Evolutionary conservation across 2,113 vertebrate genomes (phyloP).

Genomic region (Isurus oxyrinchus): DNA sequence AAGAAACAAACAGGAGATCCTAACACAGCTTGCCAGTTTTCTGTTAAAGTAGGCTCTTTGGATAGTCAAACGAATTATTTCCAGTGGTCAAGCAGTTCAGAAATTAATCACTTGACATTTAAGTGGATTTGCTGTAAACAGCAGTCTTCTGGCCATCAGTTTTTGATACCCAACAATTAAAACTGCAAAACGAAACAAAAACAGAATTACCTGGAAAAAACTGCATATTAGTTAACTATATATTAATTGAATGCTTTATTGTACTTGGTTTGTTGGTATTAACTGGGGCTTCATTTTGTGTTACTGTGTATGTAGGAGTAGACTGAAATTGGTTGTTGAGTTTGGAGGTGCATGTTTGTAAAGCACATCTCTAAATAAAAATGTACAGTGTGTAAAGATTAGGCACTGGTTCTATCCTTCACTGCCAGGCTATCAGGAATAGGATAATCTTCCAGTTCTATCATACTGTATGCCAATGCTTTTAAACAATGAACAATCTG

Average conservation of each 20-base stretch:
- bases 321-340: background rate
- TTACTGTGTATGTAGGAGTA: background rate
- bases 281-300: too few relatives aligned
- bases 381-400: too few relatives aligned
- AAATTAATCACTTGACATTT: background rate
- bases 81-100: background rate
- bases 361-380: too few relatives aligned
- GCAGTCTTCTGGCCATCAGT: background rate
- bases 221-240: background rate
- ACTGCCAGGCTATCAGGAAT: too few relatives aligned
- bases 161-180: background rate
- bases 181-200: too few relatives aligned
- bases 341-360: background rate
- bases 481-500: background rate
- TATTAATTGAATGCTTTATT: too few relatives aligned
- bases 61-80: background rate
- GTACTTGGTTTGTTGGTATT: too few relatives aligned
- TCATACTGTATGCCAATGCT: background rate
- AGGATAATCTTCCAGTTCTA: background rate
- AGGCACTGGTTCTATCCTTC: too few relatives aligned
- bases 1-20: background rate
- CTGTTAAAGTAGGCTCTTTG: background rate
- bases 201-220: too few relatives aligned
- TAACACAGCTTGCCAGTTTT: background rate
- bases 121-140: background rate